These are phyloP conservation scores for Scaptodrosophila latifasciaeformis DNA, from an alignment of 2,888 invertebrate genomes.

Conservation along the genomic window DNA sequence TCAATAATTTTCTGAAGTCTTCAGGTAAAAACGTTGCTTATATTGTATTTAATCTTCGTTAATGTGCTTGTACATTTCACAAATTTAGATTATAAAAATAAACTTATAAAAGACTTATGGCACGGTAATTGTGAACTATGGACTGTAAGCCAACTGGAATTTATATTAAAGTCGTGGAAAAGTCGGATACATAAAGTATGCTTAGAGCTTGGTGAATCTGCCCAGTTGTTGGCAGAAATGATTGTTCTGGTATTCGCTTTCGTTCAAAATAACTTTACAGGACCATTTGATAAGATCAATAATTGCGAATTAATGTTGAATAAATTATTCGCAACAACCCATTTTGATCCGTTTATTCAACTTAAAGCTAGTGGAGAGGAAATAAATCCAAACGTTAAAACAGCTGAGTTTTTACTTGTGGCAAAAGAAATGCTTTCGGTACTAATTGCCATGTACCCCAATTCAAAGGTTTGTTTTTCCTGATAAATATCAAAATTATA, in stretches of 20 bases:
- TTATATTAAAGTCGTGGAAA: slow-evolving; percentile 46
- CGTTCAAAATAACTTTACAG: slow-evolving; percentile 88
- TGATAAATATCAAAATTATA: slow-evolving; percentile 6
- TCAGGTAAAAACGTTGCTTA: slow-evolving; percentile 43
- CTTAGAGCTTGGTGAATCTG: no score
- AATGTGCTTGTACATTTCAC: not conserved
- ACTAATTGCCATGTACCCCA: slow-evolving; percentile 60
- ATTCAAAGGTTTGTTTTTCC: slow-evolving; percentile 67
- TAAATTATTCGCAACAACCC: slow-evolving; percentile 13
- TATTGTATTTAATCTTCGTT: not conserved
- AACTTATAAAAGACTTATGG: slow-evolving; percentile 56
- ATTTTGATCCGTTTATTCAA: slow-evolving; percentile 38
- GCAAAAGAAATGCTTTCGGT: slow-evolving; percentile 75
- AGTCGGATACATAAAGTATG: not conserved
- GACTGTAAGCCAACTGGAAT: slow-evolving; percentile 42
- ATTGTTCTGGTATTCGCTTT: slow-evolving; percentile 83
- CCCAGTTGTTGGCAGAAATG: slow-evolving; percentile 60
- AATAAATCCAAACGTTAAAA: slow-evolving; percentile 79
- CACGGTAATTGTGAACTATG: slow-evolving; percentile 47
- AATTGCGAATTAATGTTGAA: slow-evolving; percentile 36
- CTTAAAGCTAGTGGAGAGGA: slow-evolving; percentile 79
- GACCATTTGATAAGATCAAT: slow-evolving; percentile 76
- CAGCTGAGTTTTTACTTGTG: slow-evolving; percentile 75
- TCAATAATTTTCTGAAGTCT: slow-evolving; percentile 49
- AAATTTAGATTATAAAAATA: slow-evolving; percentile 14